Evolutionary conservation across 2,888 invertebrate genomes (phyloP), one percentile per base, ranked within the genome.

Genomic region (Dryococelus australis): DNA sequence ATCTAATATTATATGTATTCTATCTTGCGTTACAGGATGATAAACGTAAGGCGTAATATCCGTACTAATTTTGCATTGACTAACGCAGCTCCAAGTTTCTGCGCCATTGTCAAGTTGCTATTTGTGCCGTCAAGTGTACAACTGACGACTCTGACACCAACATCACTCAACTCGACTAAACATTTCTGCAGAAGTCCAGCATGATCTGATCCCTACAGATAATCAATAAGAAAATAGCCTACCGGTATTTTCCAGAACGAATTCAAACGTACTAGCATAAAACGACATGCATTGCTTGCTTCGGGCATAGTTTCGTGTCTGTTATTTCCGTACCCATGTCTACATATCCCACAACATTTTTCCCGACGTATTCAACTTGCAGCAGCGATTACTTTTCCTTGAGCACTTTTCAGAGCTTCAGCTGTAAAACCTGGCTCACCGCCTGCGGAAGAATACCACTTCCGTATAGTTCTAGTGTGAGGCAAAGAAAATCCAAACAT

Each of bases 91-190:
- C 47, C 47, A 47, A 47, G 47, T n/a, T n/a, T 47, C 9, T 47
- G 9, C 12, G 47, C 47, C 47, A 24, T 27, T 85, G 84, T 27
- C 88, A 88, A 87, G n/a, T n/a, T n/a, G n/a, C n/a, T n/a, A n/a
- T n/a, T n/a, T n/a, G n/a, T n/a, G n/a, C n/a, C n/a, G n/a, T 88
- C 88, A 84, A 88, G 86, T 26, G 88, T 88, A 20, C 88, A 28
- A 24, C 87, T 86, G 43, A 53, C 78, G 13, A 88, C 87, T 27
- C 43, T 47, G 10, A 87, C 86, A 26, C 88, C 88, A 83, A 51
- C 80, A 26, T 88, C 81, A 47, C 85, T 13, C 24, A 88, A 65
- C 26, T 84, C 79, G 43, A 79, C 80, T 20, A 88, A 65, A 27
- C 47, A n/a, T 85, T 88, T 51, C 51, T 27, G 28, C 28, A 87